Base-by-base conservation (phyloP, 2,113 vertebrate species). In the Zapornia atra region DNA sequence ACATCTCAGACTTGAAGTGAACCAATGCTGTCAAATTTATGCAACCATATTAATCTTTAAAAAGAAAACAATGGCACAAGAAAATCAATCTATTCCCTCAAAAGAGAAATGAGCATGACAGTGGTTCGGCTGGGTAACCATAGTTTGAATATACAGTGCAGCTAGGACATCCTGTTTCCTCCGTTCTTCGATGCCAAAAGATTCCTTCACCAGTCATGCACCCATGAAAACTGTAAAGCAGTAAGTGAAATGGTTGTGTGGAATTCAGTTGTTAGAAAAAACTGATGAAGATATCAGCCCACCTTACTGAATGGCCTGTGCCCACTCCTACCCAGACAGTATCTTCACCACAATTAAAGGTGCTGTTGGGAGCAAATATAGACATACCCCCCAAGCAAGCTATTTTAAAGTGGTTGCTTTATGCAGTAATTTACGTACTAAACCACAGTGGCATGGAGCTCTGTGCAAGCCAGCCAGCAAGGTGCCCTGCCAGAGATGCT, bases 401-500 rank as follows among this genome's bases (percentile, higher is more conserved):
- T 20, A 51, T 36, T 51, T 50, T 51, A 26, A 51, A 3, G 24
- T 40, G 14, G 28, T 15, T 65, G 53, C 21, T 70, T 70, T 29
- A 21, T 53, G 29, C 13, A 70, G 33, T 0, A 40, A 76, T 54
- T 80, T 6, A 16, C 12, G 15, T 29, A 25, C 38, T 63, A 70
- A 29, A 42, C 22, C 20, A 34, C 14, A 11, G 42, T 11, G 21
- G 16, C 18, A 69, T 5, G n/a, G 42, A 64, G 31, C 3, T 88
- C 44, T 38, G 31, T 16, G n/a, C 26, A 29, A 68, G 36, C 4
- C 24, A 65, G n/a, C 24, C 44, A 34, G 65, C 51, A 61, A 34
- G 36, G 11, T 0, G 1, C 29, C 29, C n/a, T 60, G 46, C 25
- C 9, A 36, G 31, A 9, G 28, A 2, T 38, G 17, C 36, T 63